Percentiles rank a stretch among this genome's conserved stretches.
These are phyloP conservation scores for Naso thynnoides DNA, from an alignment of 2,797 vertebrate species.

Conservation along the genomic window DNA sequence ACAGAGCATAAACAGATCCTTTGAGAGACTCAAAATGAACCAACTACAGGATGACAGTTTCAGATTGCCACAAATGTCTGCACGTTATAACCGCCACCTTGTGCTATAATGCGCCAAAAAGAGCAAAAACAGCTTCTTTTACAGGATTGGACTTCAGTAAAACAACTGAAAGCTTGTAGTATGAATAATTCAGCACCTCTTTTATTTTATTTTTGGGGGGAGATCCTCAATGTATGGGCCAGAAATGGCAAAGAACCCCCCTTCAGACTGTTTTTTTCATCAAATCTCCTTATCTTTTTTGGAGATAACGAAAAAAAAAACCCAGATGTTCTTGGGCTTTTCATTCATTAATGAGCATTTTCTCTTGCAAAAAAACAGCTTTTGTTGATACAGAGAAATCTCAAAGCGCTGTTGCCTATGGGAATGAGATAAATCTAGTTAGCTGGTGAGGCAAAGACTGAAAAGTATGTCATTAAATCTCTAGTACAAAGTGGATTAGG, in stretches of 20 bases:
- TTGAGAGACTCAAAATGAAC: slow-evolving; percentile 63
- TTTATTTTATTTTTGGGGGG: slow-evolving; percentile 34
- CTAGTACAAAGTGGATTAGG: slow-evolving; percentile 75
- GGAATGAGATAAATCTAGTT: slow-evolving; percentile 73
- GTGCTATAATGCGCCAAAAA: slow-evolving; percentile 11
- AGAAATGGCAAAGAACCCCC: slow-evolving; percentile 48
- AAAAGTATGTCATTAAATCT: slow-evolving; percentile 77
- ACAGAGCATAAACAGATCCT: slow-evolving; percentile 71
- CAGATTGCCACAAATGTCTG: slow-evolving; percentile 44
- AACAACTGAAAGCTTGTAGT: slow-evolving; percentile 73
- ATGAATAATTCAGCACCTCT: slow-evolving; percentile 80
- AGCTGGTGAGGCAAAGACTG: slow-evolving; percentile 62
- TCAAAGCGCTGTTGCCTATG: slow-evolving; percentile 61
- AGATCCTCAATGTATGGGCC: slow-evolving; percentile 65
- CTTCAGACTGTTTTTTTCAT: slow-evolving; percentile 67
- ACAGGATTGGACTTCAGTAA: slow-evolving; percentile 54
- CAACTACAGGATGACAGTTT: slow-evolving; percentile 64
- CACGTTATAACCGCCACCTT: background rate
- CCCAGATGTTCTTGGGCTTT: slow-evolving; percentile 65
- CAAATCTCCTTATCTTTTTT: slow-evolving; percentile 69
- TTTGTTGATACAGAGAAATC: slow-evolving; percentile 78
- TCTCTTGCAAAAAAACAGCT: slow-evolving; percentile 67
- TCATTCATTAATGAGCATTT: slow-evolving; percentile 78
- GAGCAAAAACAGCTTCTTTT: slow-evolving; percentile 42
- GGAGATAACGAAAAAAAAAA: slow-evolving; percentile 66